Evolutionary conservation across 2,797 vertebrate species (phyloP), one percentile per base, ranked within the genome.

Genomic region (Schizopygopsis pylzovi): DNA sequence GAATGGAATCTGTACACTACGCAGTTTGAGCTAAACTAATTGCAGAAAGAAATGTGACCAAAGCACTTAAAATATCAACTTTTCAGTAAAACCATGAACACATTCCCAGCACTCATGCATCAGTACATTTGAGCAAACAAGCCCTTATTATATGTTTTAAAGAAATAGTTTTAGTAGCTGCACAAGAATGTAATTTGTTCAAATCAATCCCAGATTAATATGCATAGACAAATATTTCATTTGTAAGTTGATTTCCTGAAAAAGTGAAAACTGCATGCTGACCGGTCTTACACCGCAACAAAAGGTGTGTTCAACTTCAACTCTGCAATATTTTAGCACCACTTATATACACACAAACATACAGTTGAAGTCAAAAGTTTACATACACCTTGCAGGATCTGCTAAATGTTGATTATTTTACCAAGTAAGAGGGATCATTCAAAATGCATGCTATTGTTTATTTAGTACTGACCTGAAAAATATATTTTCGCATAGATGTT

Each of bases 81-180:
- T 65, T 65, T 65, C 16, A 37, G 28, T 67, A 7, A 18, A 67
- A 33, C 33, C 6, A 65, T 33, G 9, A 41, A 70, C 68, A 18
- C 59, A 80, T 49, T 43, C n/a, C 22, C 78, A 79, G 59, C 12
- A 4, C 6, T 81, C 79, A 10, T 81, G 79, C 79, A 81, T 81
- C 11, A 33, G 59, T 67, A 16, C 1, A 7, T 59, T 15, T 15
- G 10, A 22, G 28, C 33, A 37, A 81, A 68, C 11, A 37, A 68
- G 45, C 28, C 59, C 41, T 59, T 59, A 4, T 1, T n/a, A 59
- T 67, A 15, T 33, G 33, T 67, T 49, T 47, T 41, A 25, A 37
- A 68, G 7, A 37, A 49, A 28, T 11, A 1, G 5, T 79, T 45
- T 49, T 43, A 52, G 10, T 33, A 81, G 18, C 28, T 68, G 28